Conservation (phyloP, 2,113 vertebrate genomes). For the Piprites chloris region DNA sequence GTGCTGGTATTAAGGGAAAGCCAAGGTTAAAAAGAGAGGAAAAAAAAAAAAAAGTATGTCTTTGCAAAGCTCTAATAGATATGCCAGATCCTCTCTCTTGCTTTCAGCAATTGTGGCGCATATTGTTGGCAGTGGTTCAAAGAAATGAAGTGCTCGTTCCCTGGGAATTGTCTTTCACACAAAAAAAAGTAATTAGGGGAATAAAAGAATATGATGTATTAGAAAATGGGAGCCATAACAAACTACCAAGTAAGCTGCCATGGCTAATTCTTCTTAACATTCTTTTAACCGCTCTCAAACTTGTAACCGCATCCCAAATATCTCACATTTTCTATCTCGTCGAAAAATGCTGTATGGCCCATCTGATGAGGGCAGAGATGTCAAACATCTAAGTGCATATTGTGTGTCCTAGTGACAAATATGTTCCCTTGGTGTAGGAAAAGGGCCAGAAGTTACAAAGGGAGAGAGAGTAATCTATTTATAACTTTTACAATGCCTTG, state of each 20-base stretch:
- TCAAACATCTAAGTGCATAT: conserved; percentile 63
- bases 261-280: conserved; percentile 54
- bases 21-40: conserved; percentile 60
- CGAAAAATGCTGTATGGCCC: conserved; percentile 24
- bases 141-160: conserved; percentile 53
- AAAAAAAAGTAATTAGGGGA: conserved; percentile 56
- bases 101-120: conserved; percentile 58
- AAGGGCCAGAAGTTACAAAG: conserved; percentile 54
- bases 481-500: conserved; percentile 67
- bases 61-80: conserved; percentile 66
- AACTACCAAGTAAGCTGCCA: conserved; percentile 56
- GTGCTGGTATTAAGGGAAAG: conserved; percentile 55
- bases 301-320: conserved; percentile 20
- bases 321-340: conserved; percentile 15
- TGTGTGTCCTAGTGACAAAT: conserved; percentile 70
- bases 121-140: conserved; percentile 67
- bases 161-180: conserved; percentile 70
- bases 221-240: conserved; percentile 64
- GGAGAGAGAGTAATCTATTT: conserved; percentile 67
- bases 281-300: conserved; percentile 43
- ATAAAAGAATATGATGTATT: conserved; percentile 62
- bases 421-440: conserved; percentile 59
- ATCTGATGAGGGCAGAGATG: conserved; percentile 63
- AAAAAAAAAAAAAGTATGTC: background rate
- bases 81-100: conserved; percentile 54